Evolutionary conservation across 1,140 invertebrate species (phyloP).

Genomic region (Caenorhabditis remanei): DNA sequence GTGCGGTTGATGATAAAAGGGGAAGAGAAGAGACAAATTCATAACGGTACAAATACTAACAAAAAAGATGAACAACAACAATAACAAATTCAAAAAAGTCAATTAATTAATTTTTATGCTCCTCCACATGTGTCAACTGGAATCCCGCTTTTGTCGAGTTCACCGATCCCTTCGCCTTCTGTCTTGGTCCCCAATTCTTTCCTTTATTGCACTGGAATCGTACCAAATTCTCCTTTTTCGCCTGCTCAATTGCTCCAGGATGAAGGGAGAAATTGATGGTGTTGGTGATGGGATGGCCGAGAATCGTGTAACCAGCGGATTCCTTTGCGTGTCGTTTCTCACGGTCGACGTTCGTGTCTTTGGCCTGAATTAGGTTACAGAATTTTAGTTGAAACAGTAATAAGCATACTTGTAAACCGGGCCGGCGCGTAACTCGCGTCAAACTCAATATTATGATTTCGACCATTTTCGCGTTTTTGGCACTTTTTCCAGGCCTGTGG

Average conservation of each 20-base stretch:
- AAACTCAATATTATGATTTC: too few relatives aligned
- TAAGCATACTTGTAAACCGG: too few relatives aligned
- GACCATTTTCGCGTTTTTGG: too few relatives aligned
- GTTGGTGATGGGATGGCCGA: slow-evolving; percentile 65
- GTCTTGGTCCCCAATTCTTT: slow-evolving; percentile 77
- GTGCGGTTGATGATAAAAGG: too few relatives aligned
- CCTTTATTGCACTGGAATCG: slow-evolving; percentile 76
- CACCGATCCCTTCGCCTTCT: slow-evolving; percentile 77
- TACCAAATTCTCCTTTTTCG: slow-evolving; percentile 68
- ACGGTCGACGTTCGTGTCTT: slow-evolving; percentile 41
- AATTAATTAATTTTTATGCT: slow-evolving; percentile 44
- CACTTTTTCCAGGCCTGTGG: too few relatives aligned
- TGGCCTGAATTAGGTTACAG: slow-evolving; percentile 11
- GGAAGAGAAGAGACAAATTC: too few relatives aligned
- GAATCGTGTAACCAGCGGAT: slow-evolving; percentile 63
- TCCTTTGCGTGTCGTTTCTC: slow-evolving; percentile 46
- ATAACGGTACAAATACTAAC: background rate
- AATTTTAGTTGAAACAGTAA: background rate
- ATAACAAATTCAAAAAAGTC: background rate
- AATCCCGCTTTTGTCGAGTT: slow-evolving; percentile 72
- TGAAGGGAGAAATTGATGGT: slow-evolving; percentile 70
- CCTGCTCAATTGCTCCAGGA: slow-evolving; percentile 68
- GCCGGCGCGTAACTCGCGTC: too few relatives aligned
- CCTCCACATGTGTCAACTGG: slow-evolving; percentile 39
- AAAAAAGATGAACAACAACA: background rate